phyloP scores from a whole-genome alignment of 2,888 invertebrate species.

The Sarcophaga variegata region DNA sequence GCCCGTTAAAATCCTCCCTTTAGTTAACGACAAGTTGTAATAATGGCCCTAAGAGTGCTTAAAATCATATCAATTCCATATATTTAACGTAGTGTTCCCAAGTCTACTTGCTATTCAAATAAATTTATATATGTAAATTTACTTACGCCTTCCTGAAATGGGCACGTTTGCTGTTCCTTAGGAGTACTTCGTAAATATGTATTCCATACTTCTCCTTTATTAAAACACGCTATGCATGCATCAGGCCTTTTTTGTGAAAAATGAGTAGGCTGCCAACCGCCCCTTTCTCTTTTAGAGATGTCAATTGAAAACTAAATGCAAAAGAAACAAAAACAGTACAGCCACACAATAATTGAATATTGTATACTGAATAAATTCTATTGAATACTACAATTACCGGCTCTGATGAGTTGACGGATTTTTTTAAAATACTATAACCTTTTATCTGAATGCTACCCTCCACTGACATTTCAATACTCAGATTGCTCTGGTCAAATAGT shows the following conservation, averaged over 20 bases:
- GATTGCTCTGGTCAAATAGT: conserved; percentile 26
- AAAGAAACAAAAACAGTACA: not conserved
- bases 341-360: too few species aligned
- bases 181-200: conserved; percentile 18
- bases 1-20: too few species aligned
- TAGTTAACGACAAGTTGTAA: too few species aligned
- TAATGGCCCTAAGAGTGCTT: too few species aligned
- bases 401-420: not conserved
- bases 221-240: conserved; percentile 5
- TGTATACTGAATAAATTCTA: too few species aligned
- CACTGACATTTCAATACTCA: not conserved
- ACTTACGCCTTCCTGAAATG: conserved; percentile 26
- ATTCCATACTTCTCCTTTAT: conserved; percentile 5
- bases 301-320: conserved; percentile 4
- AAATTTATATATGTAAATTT: not conserved
- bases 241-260: not conserved
- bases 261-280: conserved; percentile 23
- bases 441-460: conserved; percentile 31
- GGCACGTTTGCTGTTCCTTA: conserved; percentile 18
- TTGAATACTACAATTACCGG: conserved; percentile 16
- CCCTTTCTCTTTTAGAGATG: conserved; percentile 32
- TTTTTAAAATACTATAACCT: not conserved
- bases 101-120: too few species aligned
- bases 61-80: too few species aligned
- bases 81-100: too few species aligned